Conservation (phyloP, 1,140 invertebrate species). For the Campoletis sonorensis region DNA sequence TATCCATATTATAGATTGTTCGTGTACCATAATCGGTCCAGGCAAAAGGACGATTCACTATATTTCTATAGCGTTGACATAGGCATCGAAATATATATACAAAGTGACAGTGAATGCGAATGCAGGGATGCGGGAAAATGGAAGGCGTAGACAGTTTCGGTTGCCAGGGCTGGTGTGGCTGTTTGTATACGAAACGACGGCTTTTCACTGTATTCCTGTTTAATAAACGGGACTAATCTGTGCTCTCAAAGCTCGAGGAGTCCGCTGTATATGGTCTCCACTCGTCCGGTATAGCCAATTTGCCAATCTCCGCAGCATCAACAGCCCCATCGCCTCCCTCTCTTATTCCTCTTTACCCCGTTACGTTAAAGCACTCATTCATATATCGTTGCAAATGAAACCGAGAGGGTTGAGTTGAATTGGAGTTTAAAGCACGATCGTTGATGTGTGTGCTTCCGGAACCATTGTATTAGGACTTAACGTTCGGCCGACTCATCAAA, state of each 20-base stretch:
- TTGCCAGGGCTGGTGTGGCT: neutral
- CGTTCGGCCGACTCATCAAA: too few relatives aligned
- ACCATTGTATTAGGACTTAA: too few relatives aligned
- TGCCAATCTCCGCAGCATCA: constrained; percentile 1
- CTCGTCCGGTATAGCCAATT: neutral
- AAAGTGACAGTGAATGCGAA: too few relatives aligned
- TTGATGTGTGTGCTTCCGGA: constrained; percentile 19
- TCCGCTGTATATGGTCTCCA: neutral
- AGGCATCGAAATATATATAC: too few relatives aligned
- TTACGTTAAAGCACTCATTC: constrained; percentile 61
- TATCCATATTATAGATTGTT: neutral
- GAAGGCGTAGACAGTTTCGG: neutral
- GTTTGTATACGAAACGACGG: neutral
- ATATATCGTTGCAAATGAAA: constrained; percentile 72
- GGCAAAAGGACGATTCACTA: neutral
- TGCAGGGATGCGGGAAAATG: neutral
- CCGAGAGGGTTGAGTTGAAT: constrained; percentile 70
- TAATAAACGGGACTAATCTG: constrained; percentile 70
- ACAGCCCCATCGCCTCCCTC: neutral
- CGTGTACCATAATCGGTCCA: neutral
- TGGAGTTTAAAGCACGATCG: constrained; percentile 67
- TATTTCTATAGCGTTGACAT: too few relatives aligned
- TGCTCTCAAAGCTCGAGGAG: constrained; percentile 23
- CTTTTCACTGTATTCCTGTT: constrained; percentile 57
- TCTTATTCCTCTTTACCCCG: neutral